phyloP scores from a whole-genome alignment of 2,113 vertebrate species.

The Mirza zaza region DNA sequence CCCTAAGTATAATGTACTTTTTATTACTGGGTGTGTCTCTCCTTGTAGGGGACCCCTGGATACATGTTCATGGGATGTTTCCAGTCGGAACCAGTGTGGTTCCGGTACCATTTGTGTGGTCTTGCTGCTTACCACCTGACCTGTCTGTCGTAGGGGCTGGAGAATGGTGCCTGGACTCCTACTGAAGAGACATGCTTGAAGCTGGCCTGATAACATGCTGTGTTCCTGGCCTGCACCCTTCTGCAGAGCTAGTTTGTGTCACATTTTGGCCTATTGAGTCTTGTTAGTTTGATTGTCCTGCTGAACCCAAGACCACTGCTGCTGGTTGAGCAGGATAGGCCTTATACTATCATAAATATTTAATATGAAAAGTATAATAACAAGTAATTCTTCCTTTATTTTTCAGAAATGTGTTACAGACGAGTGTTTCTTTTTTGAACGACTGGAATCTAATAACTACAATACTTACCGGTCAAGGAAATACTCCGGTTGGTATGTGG shows the following conservation, averaged over 20 bases:
- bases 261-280: background rate
- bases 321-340: background rate
- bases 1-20: background rate
- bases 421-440: slow-evolving; percentile 97
- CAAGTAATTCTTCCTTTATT: slow-evolving; percentile 51
- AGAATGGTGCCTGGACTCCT: background rate
- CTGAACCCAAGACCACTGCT: background rate
- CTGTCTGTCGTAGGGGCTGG: background rate
- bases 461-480: slow-evolving; percentile 98
- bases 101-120: background rate
- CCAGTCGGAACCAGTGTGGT: background rate
- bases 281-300: background rate
- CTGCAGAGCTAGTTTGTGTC: background rate
- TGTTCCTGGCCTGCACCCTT: background rate
- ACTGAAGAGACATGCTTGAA: background rate
- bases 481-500: slow-evolving; percentile 96
- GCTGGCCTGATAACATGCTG: background rate
- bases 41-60: background rate
- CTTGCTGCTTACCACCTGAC: background rate
- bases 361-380: background rate
- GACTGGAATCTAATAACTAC: slow-evolving; percentile 97
- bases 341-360: background rate
- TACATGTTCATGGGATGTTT: background rate
- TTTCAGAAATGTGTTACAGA: slow-evolving; percentile 95
- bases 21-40: background rate